Conservation (phyloP, 2,888 invertebrate genomes). For the Luperina testacea region DNA sequence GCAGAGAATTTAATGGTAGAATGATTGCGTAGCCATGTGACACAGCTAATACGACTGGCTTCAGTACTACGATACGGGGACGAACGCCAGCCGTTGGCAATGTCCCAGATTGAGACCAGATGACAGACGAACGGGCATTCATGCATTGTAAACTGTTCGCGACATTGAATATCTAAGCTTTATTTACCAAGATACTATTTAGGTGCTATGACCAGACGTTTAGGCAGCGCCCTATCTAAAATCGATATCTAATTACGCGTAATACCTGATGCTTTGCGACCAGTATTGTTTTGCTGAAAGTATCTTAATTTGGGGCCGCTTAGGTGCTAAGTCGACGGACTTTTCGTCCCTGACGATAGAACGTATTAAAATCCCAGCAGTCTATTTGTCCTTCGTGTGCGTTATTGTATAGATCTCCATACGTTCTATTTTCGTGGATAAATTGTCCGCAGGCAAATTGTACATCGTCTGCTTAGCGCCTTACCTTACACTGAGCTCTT, state of each 20-base stretch:
- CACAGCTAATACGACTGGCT: slow-evolving; percentile 74
- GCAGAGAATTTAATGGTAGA: slow-evolving; percentile 42
- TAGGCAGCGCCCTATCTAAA: not conserved
- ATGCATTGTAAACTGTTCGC: slow-evolving; percentile 74
- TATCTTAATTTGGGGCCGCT: not conserved
- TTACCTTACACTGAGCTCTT: not conserved
- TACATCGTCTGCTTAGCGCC: not conserved
- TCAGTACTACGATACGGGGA: slow-evolving; percentile 65
- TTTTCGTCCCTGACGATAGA: not conserved
- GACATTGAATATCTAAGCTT: slow-evolving; percentile 66
- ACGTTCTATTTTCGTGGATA: not conserved
- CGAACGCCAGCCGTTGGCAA: slow-evolving; percentile 75
- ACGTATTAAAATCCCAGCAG: not conserved
- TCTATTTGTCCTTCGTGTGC: not conserved
- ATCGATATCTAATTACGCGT: too few species aligned
- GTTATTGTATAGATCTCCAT: not conserved
- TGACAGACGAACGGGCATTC: slow-evolving; percentile 73
- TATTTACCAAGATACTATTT: slow-evolving; percentile 63
- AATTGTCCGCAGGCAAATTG: not conserved
- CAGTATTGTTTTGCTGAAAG: not conserved
- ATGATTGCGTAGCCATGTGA: slow-evolving; percentile 64
- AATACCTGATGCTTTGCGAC: too few species aligned
- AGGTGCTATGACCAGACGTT: slow-evolving; percentile 32
- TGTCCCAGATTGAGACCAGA: slow-evolving; percentile 77
- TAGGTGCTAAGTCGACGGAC: not conserved